These are phyloP conservation scores for Paguma larvata DNA, from an alignment of 2,797 vertebrate species.

Conservation along the genomic window DNA sequence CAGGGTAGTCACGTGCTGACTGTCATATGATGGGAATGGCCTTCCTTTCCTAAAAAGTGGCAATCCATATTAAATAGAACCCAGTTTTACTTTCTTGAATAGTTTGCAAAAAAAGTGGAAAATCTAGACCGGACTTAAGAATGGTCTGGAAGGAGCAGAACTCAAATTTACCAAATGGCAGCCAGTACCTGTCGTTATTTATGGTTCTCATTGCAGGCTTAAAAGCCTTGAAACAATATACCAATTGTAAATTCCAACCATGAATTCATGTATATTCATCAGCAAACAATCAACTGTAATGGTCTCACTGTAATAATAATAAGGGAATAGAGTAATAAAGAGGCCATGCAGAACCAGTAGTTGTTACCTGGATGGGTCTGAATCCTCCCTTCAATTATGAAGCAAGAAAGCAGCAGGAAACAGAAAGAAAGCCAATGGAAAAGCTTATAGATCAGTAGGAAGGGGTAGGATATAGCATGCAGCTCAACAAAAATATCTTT, in stretches of 20 bases:
- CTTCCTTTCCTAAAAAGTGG: constrained; percentile 74
- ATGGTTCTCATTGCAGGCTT: constrained; percentile 13
- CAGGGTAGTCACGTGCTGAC: not conserved
- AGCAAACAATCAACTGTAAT: constrained; percentile 26
- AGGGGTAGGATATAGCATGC: constrained; percentile 88
- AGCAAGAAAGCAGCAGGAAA: constrained; percentile 96
- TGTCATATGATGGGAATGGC: not conserved
- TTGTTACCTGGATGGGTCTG: constrained; percentile 96
- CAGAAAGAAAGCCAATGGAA: constrained; percentile 98
- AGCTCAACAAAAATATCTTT: constrained; percentile 82
- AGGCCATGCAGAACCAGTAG: constrained; percentile 90
- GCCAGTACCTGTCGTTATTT: not conserved
- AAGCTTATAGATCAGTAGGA: constrained; percentile 91
- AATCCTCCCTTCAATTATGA: constrained; percentile 99
- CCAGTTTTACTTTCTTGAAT: constrained; percentile 67
- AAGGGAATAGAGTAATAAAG: constrained; percentile 78
- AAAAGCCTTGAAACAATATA: constrained; percentile 51
- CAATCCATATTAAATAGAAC: constrained; percentile 65
- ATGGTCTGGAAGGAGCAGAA: not conserved
- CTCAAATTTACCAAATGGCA: constrained; percentile 42
- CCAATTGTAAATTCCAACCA: constrained; percentile 36
- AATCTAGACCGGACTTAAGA: constrained; percentile 51
- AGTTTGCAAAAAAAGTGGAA: constrained; percentile 59
- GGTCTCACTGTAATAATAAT: not conserved
- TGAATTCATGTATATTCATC: constrained; percentile 39